phyloP scores from a whole-genome alignment of 37 sponge, comb jelly and placozoan genomes.

The Lycopodina hypogea region DNA sequence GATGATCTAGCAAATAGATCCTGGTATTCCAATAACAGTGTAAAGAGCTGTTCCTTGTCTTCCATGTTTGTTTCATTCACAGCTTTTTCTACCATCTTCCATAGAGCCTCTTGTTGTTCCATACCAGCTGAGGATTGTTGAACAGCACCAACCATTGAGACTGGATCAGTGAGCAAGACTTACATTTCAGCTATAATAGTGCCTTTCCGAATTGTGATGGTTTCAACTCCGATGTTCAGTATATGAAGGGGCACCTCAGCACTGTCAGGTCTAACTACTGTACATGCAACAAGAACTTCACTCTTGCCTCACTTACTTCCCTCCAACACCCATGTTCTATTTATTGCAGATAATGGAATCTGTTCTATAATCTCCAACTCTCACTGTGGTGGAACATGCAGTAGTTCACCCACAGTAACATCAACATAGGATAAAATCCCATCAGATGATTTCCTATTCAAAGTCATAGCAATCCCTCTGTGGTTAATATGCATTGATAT shows the following conservation, averaged over 20 bases:
- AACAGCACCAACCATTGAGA: too few species aligned
- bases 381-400: conserved; percentile 16
- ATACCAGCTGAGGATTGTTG: too few species aligned
- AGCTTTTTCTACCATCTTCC: too few species aligned
- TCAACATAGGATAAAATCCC: background rate
- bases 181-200: conserved; percentile 14
- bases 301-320: background rate
- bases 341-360: background rate
- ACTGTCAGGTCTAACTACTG: too few species aligned
- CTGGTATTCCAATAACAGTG: too few species aligned
- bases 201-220: too few species aligned
- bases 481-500: conserved; percentile 1
- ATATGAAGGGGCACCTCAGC: conserved; percentile 14
- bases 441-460: too few species aligned
- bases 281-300: conserved; percentile 13
- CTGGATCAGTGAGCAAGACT: background rate
- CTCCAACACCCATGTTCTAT: conserved; percentile 19
- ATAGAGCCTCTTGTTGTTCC: too few species aligned
- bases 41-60: background rate
- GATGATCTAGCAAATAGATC: too few species aligned
- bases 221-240: conserved; percentile 5
- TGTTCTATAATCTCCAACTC: conserved; percentile 7
- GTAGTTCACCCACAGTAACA: background rate
- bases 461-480: too few species aligned
- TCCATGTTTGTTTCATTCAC: background rate